These are phyloP conservation scores for Perca flavescens DNA, from an alignment of 2,113 vertebrate species.

Conservation along the genomic window DNA sequence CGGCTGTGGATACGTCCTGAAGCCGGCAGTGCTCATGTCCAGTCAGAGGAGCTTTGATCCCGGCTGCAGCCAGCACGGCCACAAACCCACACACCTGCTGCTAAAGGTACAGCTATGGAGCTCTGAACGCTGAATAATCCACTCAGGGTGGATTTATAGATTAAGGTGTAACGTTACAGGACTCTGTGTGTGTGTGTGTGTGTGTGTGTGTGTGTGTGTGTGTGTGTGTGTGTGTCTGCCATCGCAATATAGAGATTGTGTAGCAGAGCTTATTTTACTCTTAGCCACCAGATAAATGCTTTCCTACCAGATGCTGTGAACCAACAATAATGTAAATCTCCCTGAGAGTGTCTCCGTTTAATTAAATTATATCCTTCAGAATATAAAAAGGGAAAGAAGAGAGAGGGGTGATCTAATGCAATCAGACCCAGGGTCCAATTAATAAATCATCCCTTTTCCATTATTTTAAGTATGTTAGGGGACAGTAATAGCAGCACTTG, in stretches of 20 bases:
- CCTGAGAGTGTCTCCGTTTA: slow-evolving; percentile 55
- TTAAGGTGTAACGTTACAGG: slow-evolving; percentile 48
- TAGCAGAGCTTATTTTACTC: slow-evolving; percentile 43
- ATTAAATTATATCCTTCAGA: slow-evolving; percentile 67
- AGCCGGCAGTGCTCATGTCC: slow-evolving; percentile 85
- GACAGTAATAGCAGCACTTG: slow-evolving; percentile 21
- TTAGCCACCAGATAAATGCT: slow-evolving; percentile 53
- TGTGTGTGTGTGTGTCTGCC: slow-evolving; percentile 2
- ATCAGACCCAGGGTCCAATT: slow-evolving; percentile 60
- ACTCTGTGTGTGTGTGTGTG: slow-evolving; percentile 19
- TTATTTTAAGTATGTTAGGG: slow-evolving; percentile 51
- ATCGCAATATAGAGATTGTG: slow-evolving; percentile 45
- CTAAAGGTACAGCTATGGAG: slow-evolving; percentile 72
- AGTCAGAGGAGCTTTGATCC: slow-evolving; percentile 78
- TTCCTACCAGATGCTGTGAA: slow-evolving; percentile 51
- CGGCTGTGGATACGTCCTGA: slow-evolving; percentile 89
- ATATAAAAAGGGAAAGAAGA: slow-evolving; percentile 38
- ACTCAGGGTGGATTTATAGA: slow-evolving; percentile 47
- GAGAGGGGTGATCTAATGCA: slow-evolving; percentile 47
- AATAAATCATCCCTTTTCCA: slow-evolving; percentile 53
- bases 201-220: slow-evolving; percentile 7
- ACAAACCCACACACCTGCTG: slow-evolving; percentile 78
- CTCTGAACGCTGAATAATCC: slow-evolving; percentile 22
- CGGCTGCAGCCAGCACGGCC: slow-evolving; percentile 21
- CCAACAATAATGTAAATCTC: slow-evolving; percentile 64